These are phyloP conservation scores for Trematocara variabile DNA, from an alignment of 2,113 vertebrate species.

Conservation along the genomic window DNA sequence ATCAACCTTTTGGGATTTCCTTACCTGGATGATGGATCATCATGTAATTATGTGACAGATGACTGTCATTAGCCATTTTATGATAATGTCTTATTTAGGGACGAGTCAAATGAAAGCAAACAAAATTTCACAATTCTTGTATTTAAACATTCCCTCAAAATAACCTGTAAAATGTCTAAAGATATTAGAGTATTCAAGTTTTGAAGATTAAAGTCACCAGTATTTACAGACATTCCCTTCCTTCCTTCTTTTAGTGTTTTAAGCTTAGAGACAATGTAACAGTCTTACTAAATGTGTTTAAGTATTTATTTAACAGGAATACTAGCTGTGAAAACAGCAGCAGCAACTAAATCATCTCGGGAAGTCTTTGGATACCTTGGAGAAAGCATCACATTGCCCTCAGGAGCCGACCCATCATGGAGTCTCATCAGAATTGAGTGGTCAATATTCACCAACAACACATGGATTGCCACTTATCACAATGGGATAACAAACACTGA, in stretches of 20 bases:
- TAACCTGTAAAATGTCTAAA: too few relatives aligned
- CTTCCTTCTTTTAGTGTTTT: background rate
- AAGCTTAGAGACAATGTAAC: too few relatives aligned
- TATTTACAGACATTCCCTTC: background rate
- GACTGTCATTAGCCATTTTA: background rate
- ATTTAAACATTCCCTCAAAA: too few relatives aligned
- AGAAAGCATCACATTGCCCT: background rate
- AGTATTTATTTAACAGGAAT: background rate
- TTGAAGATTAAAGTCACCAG: too few relatives aligned
- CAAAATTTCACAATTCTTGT: too few relatives aligned
- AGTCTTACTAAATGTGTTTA: background rate
- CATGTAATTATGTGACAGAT: background rate
- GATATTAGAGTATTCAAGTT: too few relatives aligned
- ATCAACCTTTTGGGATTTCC: too few relatives aligned
- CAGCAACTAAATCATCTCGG: fast-evolving
- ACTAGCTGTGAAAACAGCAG: background rate
- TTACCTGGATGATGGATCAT: background rate
- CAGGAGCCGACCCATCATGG: background rate
- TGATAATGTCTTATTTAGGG: too few relatives aligned
- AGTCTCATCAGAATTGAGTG: background rate
- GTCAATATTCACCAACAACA: conserved; percentile 43
- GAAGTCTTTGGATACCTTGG: background rate
- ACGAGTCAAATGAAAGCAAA: too few relatives aligned
- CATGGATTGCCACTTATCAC: conserved; percentile 18
- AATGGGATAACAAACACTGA: fast-evolving